phyloP scores from a whole-genome alignment of 2,888 invertebrate species.

The Helicoverpa assulta region DNA sequence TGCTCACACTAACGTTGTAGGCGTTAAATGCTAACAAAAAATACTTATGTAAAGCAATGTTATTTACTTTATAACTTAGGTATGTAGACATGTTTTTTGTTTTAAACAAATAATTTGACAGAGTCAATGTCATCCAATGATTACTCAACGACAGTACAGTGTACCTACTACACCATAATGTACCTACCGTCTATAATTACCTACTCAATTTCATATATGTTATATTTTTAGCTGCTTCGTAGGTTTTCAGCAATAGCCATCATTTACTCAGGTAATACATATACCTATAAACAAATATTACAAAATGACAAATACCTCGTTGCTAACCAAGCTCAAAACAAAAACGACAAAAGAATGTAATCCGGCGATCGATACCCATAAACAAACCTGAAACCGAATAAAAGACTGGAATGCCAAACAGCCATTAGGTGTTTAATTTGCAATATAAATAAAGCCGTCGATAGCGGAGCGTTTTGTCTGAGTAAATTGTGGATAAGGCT shows the following conservation, averaged over 20 bases:
- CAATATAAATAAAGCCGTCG: constrained; percentile 57
- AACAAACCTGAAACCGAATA: constrained; percentile 38
- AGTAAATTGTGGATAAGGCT: constrained; percentile 61
- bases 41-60: neutral
- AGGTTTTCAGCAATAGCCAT: too few relatives aligned
- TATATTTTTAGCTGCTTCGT: too few relatives aligned
- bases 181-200: too few relatives aligned
- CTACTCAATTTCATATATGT: too few relatives aligned
- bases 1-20: constrained; percentile 54
- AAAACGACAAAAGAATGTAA: constrained; percentile 18
- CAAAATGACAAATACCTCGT: neutral
- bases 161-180: too few relatives aligned
- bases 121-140: neutral
- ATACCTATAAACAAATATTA: too few relatives aligned
- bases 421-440: constrained; percentile 50
- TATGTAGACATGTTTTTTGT: neutral
- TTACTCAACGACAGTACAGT: neutral
- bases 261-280: too few relatives aligned
- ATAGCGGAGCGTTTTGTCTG: constrained; percentile 60
- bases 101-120: neutral
- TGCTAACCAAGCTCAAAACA: neutral
- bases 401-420: constrained; percentile 46
- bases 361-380: constrained; percentile 22
- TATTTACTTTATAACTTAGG: neutral
- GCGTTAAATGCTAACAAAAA: constrained; percentile 37